Evolutionary conservation across 2,113 vertebrate genomes (phyloP).

Genomic region (Silurus glanis): DNA sequence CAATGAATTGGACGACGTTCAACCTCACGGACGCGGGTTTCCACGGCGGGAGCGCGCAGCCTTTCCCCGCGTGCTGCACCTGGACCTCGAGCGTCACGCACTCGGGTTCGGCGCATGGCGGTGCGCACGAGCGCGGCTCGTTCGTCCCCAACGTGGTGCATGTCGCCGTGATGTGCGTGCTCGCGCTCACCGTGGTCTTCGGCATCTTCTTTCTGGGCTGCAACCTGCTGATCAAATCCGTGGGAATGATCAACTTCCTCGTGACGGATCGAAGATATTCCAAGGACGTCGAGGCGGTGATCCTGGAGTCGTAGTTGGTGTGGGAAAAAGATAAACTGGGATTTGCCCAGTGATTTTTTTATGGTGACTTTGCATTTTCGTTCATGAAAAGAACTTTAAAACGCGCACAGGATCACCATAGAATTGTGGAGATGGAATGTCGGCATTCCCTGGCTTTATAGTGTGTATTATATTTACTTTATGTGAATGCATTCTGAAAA

Average conservation of each 20-base stretch:
- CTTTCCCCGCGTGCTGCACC: slow-evolving; percentile 74
- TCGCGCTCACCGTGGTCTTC: slow-evolving; percentile 84
- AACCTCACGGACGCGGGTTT: slow-evolving; percentile 71
- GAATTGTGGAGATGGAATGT: not conserved
- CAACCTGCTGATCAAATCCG: slow-evolving; percentile 87
- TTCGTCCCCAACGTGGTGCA: slow-evolving; percentile 82
- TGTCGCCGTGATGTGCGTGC: slow-evolving; percentile 87
- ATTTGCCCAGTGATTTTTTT: not conserved
- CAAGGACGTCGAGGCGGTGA: slow-evolving; percentile 81
- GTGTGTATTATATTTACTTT: not conserved
- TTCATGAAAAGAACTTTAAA: not conserved
- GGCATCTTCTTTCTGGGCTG: slow-evolving; percentile 88
- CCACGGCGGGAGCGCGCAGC: slow-evolving; percentile 64
- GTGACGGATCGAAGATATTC: slow-evolving; percentile 83
- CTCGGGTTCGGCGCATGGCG: slow-evolving; percentile 65
- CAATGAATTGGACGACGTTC: slow-evolving; percentile 68
- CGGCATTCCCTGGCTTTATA: not conserved
- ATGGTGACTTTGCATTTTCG: not conserved
- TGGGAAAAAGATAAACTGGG: not conserved
- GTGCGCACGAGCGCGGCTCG: slow-evolving; percentile 75
- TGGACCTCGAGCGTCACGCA: slow-evolving; percentile 75
- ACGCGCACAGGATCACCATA: not conserved
- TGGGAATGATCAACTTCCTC: slow-evolving; percentile 87
- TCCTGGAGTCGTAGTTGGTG: slow-evolving; percentile 70
- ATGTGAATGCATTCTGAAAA: not conserved